Conservation (phyloP, 2,113 vertebrate species). For the Poeciliopsis retropinna region DNA sequence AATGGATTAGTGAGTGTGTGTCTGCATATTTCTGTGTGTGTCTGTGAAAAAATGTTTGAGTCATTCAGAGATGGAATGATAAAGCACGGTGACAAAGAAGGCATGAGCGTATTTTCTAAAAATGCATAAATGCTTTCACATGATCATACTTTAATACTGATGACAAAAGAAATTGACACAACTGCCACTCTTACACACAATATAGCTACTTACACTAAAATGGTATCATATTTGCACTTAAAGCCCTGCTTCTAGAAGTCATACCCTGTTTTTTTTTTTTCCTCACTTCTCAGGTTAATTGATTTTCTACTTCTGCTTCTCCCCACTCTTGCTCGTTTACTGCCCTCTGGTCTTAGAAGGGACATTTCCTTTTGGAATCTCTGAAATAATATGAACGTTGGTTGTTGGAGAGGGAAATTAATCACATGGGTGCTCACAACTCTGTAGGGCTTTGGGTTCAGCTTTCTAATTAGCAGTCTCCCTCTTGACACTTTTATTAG, state of each 20-base stretch:
- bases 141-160: conserved; percentile 43
- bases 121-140: conserved; percentile 49
- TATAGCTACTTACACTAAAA: background rate
- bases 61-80: conserved; percentile 38
- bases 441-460: background rate
- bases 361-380: background rate
- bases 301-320: conserved; percentile 2
- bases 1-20: conserved; percentile 54
- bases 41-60: conserved; percentile 21
- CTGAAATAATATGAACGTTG: conserved; percentile 4
- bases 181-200: conserved; percentile 7
- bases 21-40: conserved; percentile 24
- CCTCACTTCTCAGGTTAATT: conserved; percentile 11
- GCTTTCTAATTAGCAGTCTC: conserved; percentile 9
- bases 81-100: conserved; percentile 40
- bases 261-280: conserved; percentile 30
- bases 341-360: background rate
- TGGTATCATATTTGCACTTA: conserved; percentile 41
- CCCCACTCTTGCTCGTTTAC: conserved; percentile 13
- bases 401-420: background rate
- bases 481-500: background rate
- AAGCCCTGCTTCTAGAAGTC: conserved; percentile 40
- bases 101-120: conserved; percentile 62
- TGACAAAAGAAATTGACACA: conserved; percentile 21
- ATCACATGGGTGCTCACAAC: conserved; percentile 10